phyloP scores from a whole-genome alignment of 2,113 vertebrate genomes.

The Charadrius vociferus region DNA sequence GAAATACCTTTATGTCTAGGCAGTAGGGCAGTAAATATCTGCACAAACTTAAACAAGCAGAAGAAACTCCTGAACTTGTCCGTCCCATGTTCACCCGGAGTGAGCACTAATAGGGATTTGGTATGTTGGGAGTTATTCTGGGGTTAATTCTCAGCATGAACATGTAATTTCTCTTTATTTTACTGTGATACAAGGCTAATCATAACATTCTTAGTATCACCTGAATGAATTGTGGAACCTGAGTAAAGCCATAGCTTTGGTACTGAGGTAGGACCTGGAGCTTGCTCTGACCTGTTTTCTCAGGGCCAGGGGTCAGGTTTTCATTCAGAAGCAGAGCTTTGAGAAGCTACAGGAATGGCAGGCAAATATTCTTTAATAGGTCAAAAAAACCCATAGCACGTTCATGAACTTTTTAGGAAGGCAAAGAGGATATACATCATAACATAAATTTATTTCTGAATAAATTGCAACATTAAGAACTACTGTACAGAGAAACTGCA shows the following conservation, averaged over 20 bases:
- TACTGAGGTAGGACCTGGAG: background rate
- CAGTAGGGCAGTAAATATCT: background rate
- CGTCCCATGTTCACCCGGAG: too few species aligned
- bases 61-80: background rate
- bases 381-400: background rate
- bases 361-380: background rate
- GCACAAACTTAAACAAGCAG: background rate
- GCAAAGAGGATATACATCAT: background rate
- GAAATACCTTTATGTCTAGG: background rate
- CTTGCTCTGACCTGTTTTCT: background rate
- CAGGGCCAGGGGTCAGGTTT: background rate
- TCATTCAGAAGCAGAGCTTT: background rate
- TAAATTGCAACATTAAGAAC: conserved; percentile 60
- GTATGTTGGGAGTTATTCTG: background rate
- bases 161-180: background rate
- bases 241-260: background rate
- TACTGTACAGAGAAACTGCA: conserved; percentile 68
- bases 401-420: background rate
- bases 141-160: background rate
- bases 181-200: too few species aligned
- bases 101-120: background rate
- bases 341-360: background rate
- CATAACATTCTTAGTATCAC: too few species aligned
- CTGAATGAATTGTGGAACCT: background rate
- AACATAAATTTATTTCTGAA: conserved; percentile 78